phyloP scores from a whole-genome alignment of 2,888 invertebrate species.

The Microplitis manilae region DNA sequence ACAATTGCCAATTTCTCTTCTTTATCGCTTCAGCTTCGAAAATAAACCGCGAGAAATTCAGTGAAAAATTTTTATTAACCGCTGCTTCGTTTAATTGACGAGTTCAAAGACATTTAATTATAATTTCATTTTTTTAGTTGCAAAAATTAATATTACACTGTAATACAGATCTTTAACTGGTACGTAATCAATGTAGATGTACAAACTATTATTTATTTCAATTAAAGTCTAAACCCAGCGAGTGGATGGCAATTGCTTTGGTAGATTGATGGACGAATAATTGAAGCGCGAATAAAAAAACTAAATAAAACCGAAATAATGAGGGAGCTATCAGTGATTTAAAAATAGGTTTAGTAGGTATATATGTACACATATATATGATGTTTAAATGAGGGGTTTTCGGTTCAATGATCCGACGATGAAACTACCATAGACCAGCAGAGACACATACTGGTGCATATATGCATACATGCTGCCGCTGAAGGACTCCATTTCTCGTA shows the following conservation, averaged over 20 bases:
- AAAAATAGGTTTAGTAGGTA: constrained; percentile 44
- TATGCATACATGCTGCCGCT: not conserved
- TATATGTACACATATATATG: constrained; percentile 1
- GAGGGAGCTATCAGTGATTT: constrained; percentile 49
- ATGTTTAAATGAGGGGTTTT: constrained; percentile 16
- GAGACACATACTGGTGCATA: constrained; percentile 2
- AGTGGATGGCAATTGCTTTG: constrained; percentile 35
- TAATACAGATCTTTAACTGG: not conserved
- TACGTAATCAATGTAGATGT: constrained; percentile 30
- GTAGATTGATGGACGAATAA: constrained; percentile 9
- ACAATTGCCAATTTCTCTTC: constrained; percentile 22
- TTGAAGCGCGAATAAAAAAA: constrained; percentile 28
- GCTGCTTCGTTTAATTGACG: too few relatives aligned
- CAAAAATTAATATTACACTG: not conserved
- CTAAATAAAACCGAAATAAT: constrained; percentile 45
- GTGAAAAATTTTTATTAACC: too few relatives aligned
- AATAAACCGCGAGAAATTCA: too few relatives aligned
- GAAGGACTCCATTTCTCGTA: constrained; percentile 17
- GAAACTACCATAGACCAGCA: constrained; percentile 16
- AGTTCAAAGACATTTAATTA: too few relatives aligned
- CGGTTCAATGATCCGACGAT: constrained; percentile 32
- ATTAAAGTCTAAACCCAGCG: constrained; percentile 45
- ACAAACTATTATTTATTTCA: constrained; percentile 49
- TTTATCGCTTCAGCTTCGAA: too few relatives aligned
- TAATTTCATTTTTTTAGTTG: too few relatives aligned